These are phyloP conservation scores for Zoanthus sociatus DNA, from an alignment of 92 coral and sea anemone genomes.

Conservation along the genomic window DNA sequence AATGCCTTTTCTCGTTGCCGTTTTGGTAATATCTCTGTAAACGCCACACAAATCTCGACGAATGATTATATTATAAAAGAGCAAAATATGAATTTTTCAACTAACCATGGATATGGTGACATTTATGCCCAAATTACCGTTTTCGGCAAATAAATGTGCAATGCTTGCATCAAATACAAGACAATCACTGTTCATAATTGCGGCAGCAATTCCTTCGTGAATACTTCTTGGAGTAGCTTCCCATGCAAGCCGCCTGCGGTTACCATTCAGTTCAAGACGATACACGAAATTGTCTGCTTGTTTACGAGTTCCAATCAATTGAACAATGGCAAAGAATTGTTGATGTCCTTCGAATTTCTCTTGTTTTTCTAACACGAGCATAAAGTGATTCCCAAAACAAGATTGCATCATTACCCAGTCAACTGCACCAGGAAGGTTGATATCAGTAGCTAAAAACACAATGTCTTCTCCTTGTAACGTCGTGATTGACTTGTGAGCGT, in stretches of 20 bases:
- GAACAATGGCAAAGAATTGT: slow-evolving; percentile 98
- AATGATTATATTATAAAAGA: neutral
- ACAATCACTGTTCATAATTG: slow-evolving; percentile 97
- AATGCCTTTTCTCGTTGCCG: neutral
- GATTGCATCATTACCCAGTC: slow-evolving; percentile 99
- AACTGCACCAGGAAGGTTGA: slow-evolving; percentile 98
- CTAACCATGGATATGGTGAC: slow-evolving; percentile 98
- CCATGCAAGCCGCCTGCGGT: slow-evolving; percentile 94
- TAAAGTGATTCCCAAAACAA: slow-evolving; percentile 97
- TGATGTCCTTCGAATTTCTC: slow-evolving; percentile 98
- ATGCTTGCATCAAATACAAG: slow-evolving; percentile 96
- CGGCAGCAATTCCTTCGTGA: slow-evolving; percentile 99
- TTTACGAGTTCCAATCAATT: slow-evolving; percentile 97
- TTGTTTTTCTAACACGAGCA: slow-evolving; percentile 98
- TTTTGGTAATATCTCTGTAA: neutral
- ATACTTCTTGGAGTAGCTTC: slow-evolving; percentile 99
- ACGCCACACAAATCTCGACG: neutral
- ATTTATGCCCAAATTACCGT: slow-evolving; percentile 96
- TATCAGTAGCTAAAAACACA: slow-evolving; percentile 97
- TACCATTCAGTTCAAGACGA: slow-evolving; percentile 97
- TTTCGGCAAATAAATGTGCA: slow-evolving; percentile 99
- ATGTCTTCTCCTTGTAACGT: slow-evolving; percentile 99
- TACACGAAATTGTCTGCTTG: slow-evolving; percentile 98
- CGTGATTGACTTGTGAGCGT: slow-evolving; percentile 99
- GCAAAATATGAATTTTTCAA: slow-evolving; percentile 36